Evolutionary conservation across 2,797 vertebrate genomes (phyloP).

Genomic region (Gambelia wislizenii): DNA sequence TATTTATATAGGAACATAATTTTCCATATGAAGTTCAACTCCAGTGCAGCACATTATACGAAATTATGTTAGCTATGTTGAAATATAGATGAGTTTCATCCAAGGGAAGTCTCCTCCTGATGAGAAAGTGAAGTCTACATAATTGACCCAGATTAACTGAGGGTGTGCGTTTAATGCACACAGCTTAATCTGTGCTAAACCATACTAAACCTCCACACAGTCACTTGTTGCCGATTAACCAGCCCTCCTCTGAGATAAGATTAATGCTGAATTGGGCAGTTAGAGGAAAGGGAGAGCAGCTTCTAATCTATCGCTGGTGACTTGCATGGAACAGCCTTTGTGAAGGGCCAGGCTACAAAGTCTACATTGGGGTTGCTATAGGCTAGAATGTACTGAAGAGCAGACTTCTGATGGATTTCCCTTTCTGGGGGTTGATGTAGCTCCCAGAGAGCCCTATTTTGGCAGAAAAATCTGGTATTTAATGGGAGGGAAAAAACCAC

Average conservation of each 20-base stretch:
- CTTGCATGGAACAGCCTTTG: neutral
- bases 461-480: neutral
- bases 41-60: no score
- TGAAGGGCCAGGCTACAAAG: neutral
- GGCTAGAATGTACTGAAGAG: neutral
- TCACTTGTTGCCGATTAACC: neutral
- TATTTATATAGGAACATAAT: neutral
- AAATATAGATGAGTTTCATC: neutral
- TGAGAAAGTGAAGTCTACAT: neutral
- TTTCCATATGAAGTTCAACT: neutral
- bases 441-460: neutral
- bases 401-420: no score
- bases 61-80: neutral
- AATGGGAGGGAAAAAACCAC: neutral
- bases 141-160: conserved; percentile 29
- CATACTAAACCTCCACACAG: neutral
- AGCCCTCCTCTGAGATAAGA: neutral
- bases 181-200: conserved; percentile 4
- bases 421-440: fast-evolving
- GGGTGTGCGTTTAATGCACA: conserved; percentile 13
- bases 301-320: neutral
- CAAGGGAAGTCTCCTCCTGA: neutral
- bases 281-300: neutral
- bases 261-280: conserved; percentile 4
- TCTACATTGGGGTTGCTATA: no score